These are phyloP conservation scores for Parazoanthus darwini DNA, from an alignment of 92 coral and sea anemone genomes.

Conservation along the genomic window DNA sequence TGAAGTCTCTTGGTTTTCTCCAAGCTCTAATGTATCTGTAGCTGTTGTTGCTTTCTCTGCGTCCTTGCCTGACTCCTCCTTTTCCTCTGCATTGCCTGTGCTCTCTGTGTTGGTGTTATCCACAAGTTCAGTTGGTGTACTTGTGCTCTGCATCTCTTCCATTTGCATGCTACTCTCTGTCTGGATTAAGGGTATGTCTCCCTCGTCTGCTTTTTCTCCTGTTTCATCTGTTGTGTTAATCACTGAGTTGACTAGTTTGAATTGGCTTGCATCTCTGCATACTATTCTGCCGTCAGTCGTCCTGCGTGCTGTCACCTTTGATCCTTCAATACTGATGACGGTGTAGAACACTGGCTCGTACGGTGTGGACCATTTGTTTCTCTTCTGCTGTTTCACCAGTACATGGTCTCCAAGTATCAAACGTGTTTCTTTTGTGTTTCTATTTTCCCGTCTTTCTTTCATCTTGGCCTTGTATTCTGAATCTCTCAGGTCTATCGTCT, in stretches of 20 bases:
- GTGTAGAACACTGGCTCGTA: conserved; percentile 43
- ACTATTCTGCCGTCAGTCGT: conserved; percentile 47
- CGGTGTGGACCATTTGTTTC: conserved; percentile 45
- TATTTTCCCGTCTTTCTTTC: conserved; percentile 55
- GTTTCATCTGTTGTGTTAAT: conserved; percentile 28
- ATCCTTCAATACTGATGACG: conserved; percentile 39
- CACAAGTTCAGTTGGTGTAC: background rate
- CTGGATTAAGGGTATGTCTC: background rate
- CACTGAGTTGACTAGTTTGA: conserved; percentile 45
- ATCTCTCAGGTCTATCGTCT: conserved; percentile 52
- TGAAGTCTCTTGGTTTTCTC: background rate
- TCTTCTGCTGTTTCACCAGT: conserved; percentile 52
- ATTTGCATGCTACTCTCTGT: background rate
- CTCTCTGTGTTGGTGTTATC: conserved; percentile 4
- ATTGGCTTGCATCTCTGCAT: conserved; percentile 47
- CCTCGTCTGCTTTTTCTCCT: conserved; percentile 29
- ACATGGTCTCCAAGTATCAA: conserved; percentile 69
- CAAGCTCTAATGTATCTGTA: conserved; percentile 3
- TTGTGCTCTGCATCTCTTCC: conserved; percentile 1
- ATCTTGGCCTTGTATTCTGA: conserved; percentile 65
- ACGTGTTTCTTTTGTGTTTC: conserved; percentile 54
- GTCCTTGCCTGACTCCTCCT: conserved; percentile 4
- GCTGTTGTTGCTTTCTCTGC: conserved; percentile 1
- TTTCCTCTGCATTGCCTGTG: conserved; percentile 18
- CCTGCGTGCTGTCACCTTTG: conserved; percentile 35